A percentile compares a stretch with the other conserved stretches of the same genome.
Conservation (phyloP, 2,797 vertebrate genomes). For the Lagorchestes hirsutus region DNA sequence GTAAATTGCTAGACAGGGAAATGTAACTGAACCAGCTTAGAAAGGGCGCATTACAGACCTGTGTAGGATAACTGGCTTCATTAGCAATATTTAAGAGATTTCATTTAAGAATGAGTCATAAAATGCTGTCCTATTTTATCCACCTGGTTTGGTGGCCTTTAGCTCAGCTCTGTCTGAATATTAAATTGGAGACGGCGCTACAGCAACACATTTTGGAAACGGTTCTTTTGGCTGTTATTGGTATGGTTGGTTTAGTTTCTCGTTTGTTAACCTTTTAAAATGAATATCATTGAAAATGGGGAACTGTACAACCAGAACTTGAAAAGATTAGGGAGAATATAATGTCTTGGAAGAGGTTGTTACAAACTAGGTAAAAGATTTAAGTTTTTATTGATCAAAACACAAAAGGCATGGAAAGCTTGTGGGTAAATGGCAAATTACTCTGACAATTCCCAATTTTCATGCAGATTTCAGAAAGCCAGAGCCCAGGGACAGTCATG, state of each 20-base stretch:
- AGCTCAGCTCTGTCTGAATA: constrained; percentile 87
- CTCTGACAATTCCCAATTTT: constrained; percentile 66
- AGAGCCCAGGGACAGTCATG: background rate
- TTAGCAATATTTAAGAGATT: constrained; percentile 91
- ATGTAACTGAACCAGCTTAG: constrained; percentile 85
- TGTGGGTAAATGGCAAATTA: constrained; percentile 65
- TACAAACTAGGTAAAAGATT: constrained; percentile 76
- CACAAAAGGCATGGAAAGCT: constrained; percentile 55
- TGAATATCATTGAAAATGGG: constrained; percentile 84
- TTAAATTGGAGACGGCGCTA: constrained; percentile 88
- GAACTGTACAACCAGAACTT: constrained; percentile 81
- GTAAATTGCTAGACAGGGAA: constrained; percentile 89
- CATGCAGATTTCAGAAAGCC: constrained; percentile 70
- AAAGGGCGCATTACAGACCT: constrained; percentile 85
- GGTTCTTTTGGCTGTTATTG: constrained; percentile 90
- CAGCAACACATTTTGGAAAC: constrained; percentile 89
- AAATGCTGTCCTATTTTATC: constrained; percentile 88
- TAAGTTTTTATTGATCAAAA: constrained; percentile 66
- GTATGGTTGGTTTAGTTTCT: constrained; percentile 92
- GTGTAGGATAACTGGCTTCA: constrained; percentile 86
- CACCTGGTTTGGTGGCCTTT: constrained; percentile 90
- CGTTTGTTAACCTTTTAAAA: constrained; percentile 91
- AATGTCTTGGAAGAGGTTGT: constrained; percentile 71
- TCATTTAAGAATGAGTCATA: constrained; percentile 88
- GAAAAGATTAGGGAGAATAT: constrained; percentile 77